phyloP scores from a whole-genome alignment of 2,888 invertebrate genomes.

The Nomada fabriciana region DNA sequence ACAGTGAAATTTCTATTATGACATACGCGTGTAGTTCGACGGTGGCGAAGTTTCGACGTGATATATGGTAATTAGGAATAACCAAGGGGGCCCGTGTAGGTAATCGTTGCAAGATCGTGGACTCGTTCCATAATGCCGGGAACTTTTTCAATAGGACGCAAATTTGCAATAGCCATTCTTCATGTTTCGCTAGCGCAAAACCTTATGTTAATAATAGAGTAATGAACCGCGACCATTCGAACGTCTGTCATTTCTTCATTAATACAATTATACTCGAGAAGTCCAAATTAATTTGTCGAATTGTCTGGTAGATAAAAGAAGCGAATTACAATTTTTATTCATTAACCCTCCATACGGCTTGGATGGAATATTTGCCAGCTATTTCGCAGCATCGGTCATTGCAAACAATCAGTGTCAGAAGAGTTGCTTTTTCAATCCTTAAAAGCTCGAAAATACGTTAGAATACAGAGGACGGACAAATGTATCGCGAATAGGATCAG shows the following conservation, averaged over 20 bases:
- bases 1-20: neutral
- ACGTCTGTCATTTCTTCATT: neutral
- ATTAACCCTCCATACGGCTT: neutral
- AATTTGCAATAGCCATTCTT: slow-evolving; percentile 13
- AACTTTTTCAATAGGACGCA: slow-evolving; percentile 10
- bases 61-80: slow-evolving; percentile 1
- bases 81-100: neutral
- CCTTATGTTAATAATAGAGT: slow-evolving; percentile 5
- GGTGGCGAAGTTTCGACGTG: neutral
- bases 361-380: too few relatives aligned
- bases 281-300: too few relatives aligned
- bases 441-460: too few relatives aligned
- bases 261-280: too few relatives aligned
- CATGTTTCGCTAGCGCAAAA: neutral
- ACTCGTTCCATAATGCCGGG: slow-evolving; percentile 24
- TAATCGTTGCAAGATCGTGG: slow-evolving; percentile 29
- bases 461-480: too few relatives aligned
- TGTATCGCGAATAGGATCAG: too few relatives aligned
- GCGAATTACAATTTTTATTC: neutral
- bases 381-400: too few relatives aligned
- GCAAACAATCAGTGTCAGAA: too few relatives aligned
- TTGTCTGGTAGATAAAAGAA: neutral
- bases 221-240: neutral
- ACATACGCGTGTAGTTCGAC: neutral
- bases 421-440: too few relatives aligned